Evolutionary conservation across 2,888 invertebrate genomes (phyloP).

Genomic region (Theodoxus fluviatilis): DNA sequence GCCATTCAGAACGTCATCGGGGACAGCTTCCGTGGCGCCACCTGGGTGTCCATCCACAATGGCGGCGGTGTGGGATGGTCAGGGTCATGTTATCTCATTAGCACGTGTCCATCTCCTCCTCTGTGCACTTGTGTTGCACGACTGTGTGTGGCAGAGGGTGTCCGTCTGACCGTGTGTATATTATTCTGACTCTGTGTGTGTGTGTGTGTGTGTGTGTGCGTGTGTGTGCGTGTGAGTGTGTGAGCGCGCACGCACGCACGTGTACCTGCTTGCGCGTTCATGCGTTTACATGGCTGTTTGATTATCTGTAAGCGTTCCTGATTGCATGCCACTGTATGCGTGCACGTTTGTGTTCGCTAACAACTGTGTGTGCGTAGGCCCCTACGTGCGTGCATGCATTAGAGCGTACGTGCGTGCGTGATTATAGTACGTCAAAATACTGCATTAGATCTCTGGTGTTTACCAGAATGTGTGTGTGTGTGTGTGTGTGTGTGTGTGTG

Average conservation of each 20-base stretch:
- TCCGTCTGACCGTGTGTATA: neutral
- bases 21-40: constrained; percentile 71
- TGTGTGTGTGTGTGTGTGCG: constrained; percentile 1
- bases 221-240: constrained; percentile 10
- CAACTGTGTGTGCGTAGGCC: neutral
- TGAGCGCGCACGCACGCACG: neutral
- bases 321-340: neutral
- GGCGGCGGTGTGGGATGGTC: constrained; percentile 71
- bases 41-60: constrained; percentile 72
- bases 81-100: too few relatives aligned
- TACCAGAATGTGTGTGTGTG: neutral
- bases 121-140: neutral
- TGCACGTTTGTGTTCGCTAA: neutral
- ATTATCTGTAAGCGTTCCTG: neutral
- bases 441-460: neutral
- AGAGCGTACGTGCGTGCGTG: neutral
- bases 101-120: neutral
- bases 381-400: neutral
- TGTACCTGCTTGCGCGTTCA: neutral
- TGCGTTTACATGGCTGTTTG: constrained; percentile 3
- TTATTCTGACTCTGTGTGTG: neutral
- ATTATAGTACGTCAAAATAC: too few relatives aligned
- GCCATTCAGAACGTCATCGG: constrained; percentile 72
- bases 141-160: neutral
- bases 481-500: neutral